Evolutionary conservation across 2,797 vertebrate genomes (phyloP).

Genomic region (Peromyscus eremicus): DNA sequence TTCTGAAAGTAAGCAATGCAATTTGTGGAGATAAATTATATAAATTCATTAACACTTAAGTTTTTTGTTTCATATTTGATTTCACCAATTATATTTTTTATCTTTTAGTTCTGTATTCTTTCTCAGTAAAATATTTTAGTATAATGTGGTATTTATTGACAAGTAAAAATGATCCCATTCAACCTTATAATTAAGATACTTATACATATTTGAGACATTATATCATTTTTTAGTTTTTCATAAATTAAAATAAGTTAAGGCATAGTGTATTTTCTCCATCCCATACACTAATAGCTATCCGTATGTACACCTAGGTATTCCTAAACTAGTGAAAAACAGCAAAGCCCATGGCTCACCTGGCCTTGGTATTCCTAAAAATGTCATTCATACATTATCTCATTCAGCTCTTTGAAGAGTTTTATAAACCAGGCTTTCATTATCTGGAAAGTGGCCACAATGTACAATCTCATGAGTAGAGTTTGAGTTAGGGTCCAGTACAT

Average conservation of each 20-base stretch:
- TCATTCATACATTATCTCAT: constrained; percentile 81
- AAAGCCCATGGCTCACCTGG: constrained; percentile 70
- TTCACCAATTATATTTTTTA: background rate
- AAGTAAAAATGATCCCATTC: background rate
- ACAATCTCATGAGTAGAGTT: background rate
- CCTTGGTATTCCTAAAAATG: constrained; percentile 78
- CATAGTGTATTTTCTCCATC: constrained; percentile 24
- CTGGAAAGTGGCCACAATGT: background rate
- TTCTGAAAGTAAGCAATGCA: background rate
- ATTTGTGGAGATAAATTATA: background rate
- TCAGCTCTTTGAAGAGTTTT: constrained; percentile 75
- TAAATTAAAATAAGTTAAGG: background rate
- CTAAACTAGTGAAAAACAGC: constrained; percentile 77
- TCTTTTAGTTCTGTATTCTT: background rate
- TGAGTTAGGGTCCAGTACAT: background rate
- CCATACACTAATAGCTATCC: background rate
- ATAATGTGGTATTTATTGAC: background rate
- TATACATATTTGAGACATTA: background rate
- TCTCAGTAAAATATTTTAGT: background rate
- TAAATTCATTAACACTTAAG: constrained; percentile 7
- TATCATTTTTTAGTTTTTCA: background rate
- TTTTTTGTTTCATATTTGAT: constrained; percentile 12
- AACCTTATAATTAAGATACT: background rate
- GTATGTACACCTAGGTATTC: constrained; percentile 23
- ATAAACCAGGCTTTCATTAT: constrained; percentile 62